Conservation (phyloP, 2,797 vertebrate genomes). For the Lithobates sylvaticus region DNA sequence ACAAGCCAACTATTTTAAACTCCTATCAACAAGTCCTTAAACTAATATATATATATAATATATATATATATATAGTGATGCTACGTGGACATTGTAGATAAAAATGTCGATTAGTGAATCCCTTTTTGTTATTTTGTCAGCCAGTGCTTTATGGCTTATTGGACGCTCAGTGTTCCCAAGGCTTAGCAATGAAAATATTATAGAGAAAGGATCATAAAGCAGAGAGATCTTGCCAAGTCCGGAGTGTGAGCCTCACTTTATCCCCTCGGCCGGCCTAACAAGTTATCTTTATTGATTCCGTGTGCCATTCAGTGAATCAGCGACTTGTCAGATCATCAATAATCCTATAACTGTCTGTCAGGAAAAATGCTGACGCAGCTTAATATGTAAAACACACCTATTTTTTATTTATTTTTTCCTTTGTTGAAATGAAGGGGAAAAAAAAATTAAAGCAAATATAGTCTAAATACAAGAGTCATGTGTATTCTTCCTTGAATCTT, state of each 20-base stretch:
- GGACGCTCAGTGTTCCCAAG: neutral
- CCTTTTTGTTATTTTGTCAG: too few relatives aligned
- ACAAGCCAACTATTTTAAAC: too few relatives aligned
- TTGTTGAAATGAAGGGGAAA: neutral
- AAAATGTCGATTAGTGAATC: too few relatives aligned
- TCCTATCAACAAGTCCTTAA: too few relatives aligned
- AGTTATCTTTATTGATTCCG: conserved; percentile 40
- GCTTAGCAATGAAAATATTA: conserved; percentile 53
- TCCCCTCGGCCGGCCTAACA: neutral
- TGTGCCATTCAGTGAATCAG: conserved; percentile 33
- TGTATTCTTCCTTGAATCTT: too few relatives aligned
- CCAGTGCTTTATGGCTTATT: conserved; percentile 40
- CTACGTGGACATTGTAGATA: too few relatives aligned
- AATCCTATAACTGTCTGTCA: conserved; percentile 33
- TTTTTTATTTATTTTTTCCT: neutral
- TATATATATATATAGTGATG: too few relatives aligned
- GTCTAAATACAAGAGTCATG: too few relatives aligned
- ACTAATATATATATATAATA: too few relatives aligned
- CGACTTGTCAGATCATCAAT: conserved; percentile 29
- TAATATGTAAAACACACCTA: conserved; percentile 20
- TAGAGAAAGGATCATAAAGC: conserved; percentile 4
- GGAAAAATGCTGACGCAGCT: conserved; percentile 27
- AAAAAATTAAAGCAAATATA: neutral
- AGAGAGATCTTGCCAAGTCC: neutral
- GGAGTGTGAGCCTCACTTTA: neutral